These are phyloP conservation scores for Planiliza haematocheilus DNA, from an alignment of 2,113 vertebrate species.

Conservation along the genomic window DNA sequence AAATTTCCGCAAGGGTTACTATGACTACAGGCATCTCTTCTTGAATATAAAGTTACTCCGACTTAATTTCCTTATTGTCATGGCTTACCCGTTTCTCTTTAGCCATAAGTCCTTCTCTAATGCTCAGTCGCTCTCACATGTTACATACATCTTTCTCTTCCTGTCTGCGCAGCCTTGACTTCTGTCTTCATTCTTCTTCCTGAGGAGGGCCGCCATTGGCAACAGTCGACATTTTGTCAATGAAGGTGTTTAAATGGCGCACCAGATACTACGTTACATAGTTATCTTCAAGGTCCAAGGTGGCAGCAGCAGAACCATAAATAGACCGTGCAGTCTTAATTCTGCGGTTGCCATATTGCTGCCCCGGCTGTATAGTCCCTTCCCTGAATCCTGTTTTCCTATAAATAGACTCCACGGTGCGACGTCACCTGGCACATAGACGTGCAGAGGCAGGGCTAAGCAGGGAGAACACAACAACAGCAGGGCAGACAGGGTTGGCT, in stretches of 20 bases:
- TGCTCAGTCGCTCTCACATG: neutral
- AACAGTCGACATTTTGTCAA: constrained; percentile 61
- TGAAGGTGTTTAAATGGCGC: constrained; percentile 57
- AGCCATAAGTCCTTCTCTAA: constrained; percentile 6
- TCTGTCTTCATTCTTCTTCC: constrained; percentile 54
- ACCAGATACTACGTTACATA: constrained; percentile 25
- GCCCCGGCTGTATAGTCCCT: constrained; percentile 7
- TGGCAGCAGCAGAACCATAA: constrained; percentile 52
- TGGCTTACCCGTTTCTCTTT: constrained; percentile 32
- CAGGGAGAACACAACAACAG: constrained; percentile 22
- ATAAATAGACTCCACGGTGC: constrained; percentile 50
- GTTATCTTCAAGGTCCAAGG: constrained; percentile 42
- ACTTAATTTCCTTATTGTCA: constrained; percentile 45
- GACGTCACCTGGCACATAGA: constrained; percentile 33
- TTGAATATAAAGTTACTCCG: constrained; percentile 52
- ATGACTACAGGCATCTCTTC: constrained; percentile 54
- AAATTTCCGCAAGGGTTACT: constrained; percentile 58
- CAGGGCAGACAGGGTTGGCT: constrained; percentile 14
- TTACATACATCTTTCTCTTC: constrained; percentile 14
- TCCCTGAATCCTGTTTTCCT: constrained; percentile 30
- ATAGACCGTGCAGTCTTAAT: constrained; percentile 29
- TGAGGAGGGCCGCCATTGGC: constrained; percentile 33
- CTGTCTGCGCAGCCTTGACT: constrained; percentile 12
- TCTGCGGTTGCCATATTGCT: constrained; percentile 32
- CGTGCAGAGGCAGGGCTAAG: constrained; percentile 16